phyloP scores from a whole-genome alignment of 2,113 vertebrate genomes.

The Bubo bubo region DNA sequence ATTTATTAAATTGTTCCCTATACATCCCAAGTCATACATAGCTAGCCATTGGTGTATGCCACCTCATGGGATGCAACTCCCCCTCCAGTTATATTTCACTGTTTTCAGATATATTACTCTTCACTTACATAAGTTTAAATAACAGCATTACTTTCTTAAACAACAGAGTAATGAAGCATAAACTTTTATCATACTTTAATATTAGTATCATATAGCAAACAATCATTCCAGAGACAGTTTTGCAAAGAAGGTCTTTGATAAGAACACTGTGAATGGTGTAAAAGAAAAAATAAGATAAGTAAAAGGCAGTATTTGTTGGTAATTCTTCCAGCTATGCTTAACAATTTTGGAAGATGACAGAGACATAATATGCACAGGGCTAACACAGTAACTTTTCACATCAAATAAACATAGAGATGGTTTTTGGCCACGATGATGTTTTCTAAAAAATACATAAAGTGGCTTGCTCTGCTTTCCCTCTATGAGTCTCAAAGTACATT shows the following conservation, averaged over 20 bases:
- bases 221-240: neutral
- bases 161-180: neutral
- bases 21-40: neutral
- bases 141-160: neutral
- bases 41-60: neutral
- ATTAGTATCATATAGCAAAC: fast-evolving
- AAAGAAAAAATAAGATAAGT: neutral
- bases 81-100: neutral
- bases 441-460: neutral
- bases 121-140: neutral
- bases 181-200: neutral
- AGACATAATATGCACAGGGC: neutral
- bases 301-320: constrained; percentile 26
- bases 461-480: neutral
- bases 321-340: constrained; percentile 31
- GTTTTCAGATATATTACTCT: neutral
- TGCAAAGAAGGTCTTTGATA: neutral
- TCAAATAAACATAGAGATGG: constrained; percentile 1
- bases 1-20: neutral
- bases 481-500: neutral
- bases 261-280: neutral
- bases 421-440: neutral
- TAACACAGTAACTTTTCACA: constrained; percentile 27
- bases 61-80: neutral
- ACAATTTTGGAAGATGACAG: constrained; percentile 33